Base-by-base conservation (phyloP, 2,113 vertebrate genomes). In the Pedetes capensis region DNA sequence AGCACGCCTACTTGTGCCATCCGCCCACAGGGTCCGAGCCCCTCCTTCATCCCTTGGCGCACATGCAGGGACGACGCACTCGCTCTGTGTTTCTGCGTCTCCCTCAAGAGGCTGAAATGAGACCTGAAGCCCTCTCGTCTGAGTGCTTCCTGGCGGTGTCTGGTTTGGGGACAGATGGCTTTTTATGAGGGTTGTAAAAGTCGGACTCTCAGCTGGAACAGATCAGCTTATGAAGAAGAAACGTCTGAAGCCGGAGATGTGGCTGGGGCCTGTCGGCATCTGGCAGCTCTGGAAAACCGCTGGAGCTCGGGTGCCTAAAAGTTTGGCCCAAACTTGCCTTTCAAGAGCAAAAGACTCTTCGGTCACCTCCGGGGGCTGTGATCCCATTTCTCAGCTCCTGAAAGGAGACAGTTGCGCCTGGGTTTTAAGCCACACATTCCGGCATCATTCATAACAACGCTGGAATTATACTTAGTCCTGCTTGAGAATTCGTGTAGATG, bases 121-220 rank as follows among this genome's bases (percentile, higher is more conserved):
- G 47, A 53, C 63, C 47, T 13, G 71, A 61, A n/a, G 32, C 27
- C 6, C 61, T 81, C 84, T 55, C 37, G 51, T 53, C 49, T 25
- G 47, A 82, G 82, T 47, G 16, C 49, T 74, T 66, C 82, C 88
- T 34, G 42, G 87, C 14, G 3, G 6, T 51, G 57, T 64, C 87
- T 75, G 53, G 86, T 37, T 44, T 79, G 75, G n/a, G 9, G 87
- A 68, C 18, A 7, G 74, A 83, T 37, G 55, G 89, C 81, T 22
- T 78, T 93, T 94, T 59, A 81, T 53, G 69, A 93, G 81, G 51
- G 64, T 8, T 63, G n/a, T 94, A 51, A 64, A 91, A 83, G 57
- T 47, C 51, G 47, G 5, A 44, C 59, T 85, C 71, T 64, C 51
- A 27, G 68, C 37, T 39, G n/a, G 55, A 63, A 79, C 53, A 82